Evolutionary conservation across 2,113 vertebrate species (phyloP).

Genomic region (Conger conger): DNA sequence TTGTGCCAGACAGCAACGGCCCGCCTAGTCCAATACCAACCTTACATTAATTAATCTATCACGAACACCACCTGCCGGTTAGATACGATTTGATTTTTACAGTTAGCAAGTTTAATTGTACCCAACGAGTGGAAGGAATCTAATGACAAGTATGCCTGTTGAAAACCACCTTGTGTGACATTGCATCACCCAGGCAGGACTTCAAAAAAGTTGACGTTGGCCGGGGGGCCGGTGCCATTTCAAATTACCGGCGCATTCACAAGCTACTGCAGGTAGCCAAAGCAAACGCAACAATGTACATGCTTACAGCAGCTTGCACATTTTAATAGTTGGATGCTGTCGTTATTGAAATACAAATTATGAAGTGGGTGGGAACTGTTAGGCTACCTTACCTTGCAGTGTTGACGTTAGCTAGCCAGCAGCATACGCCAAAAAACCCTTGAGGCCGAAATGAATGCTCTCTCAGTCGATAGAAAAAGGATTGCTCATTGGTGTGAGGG

Average conservation of each 20-base stretch:
- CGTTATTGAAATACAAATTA: background rate
- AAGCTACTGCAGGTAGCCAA: background rate
- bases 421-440: background rate
- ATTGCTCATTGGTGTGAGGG: background rate
- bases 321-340: background rate
- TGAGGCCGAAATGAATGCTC: background rate
- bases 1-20: background rate
- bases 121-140: background rate
- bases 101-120: background rate
- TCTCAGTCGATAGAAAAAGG: background rate
- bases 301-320: background rate
- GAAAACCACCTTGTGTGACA: background rate
- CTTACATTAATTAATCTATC: background rate
- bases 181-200: constrained; percentile 29
- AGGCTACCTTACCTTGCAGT: background rate
- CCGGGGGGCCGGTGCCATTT: constrained; percentile 7
- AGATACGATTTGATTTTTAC: background rate
- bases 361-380: background rate
- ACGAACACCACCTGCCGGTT: background rate
- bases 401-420: background rate
- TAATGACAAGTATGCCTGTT: background rate
- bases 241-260: background rate
- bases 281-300: background rate
- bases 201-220: constrained; percentile 6
- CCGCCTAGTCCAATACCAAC: background rate